Base-by-base conservation (phyloP, 30 jellyfish, hydroid and myxozoan genomes). In the Sanderia malayensis region DNA sequence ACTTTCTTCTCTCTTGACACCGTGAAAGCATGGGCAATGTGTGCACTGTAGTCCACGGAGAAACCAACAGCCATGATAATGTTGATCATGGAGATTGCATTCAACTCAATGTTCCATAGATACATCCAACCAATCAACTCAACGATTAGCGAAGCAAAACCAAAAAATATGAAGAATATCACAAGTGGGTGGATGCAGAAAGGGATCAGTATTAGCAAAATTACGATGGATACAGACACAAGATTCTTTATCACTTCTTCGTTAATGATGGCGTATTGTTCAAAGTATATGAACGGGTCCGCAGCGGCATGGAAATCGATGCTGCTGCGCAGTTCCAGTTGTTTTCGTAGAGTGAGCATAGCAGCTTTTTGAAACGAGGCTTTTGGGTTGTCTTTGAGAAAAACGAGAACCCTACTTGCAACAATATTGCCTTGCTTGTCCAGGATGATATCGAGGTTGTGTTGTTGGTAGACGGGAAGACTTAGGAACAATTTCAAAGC, bases 11-110 rank as follows among this genome's bases (percentile, higher is more conserved):
- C 81, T 13, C 79, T 83, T 34, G 96, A 81, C 47, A 81, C 69
- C 17, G 73, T 80, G 53, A 73, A 91, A 31, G 98, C 94, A 66
- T 91, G 98, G 24, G 98, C 98, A 20, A 91, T 65, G 73, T 91
- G 98, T 23, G 98, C 89, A 59, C 96, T 85, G 66, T 91, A 91
- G 82, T 91, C 98, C 4, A 91, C 98, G 9, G 98, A 67, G 59
- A 91, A 91, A 26, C 98, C 98, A 20, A 91, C 80, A 22, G 96
- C 86, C 98, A 91, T 91, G 44, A 91, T 86, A 22, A 91, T 67
- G 41, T 84, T 76, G 73, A 91, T 91, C 98, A 91, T 91, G 22
- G 96, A 83, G 29, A 84, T 79, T 7, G 96, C 87, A 69, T 91
- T 84, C 70, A 91, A 80, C 25, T 94, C 72, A 27, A 91, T 89